These are phyloP conservation scores for Laticauda laticaudata DNA, from an alignment of 2,113 vertebrate species.

Conservation along the genomic window DNA sequence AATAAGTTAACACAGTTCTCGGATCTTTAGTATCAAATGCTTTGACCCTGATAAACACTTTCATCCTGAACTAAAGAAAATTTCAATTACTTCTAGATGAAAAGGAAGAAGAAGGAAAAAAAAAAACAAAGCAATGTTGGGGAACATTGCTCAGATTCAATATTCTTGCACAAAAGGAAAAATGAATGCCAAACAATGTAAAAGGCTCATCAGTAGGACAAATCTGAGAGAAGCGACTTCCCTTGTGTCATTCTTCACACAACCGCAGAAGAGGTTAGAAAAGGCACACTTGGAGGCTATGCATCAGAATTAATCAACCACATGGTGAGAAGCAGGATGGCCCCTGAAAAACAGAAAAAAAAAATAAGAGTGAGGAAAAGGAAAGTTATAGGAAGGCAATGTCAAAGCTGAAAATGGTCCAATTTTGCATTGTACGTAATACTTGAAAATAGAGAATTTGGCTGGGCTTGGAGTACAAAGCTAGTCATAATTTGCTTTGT, in stretches of 20 bases:
- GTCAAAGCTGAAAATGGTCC: constrained; percentile 28
- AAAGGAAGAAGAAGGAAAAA: constrained; percentile 4
- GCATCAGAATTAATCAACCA: constrained; percentile 46
- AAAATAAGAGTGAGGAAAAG: constrained; percentile 5
- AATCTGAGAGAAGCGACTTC: constrained; percentile 60
- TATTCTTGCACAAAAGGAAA: constrained; percentile 49
- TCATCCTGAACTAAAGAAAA: constrained; percentile 62
- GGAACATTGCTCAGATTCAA: constrained; percentile 47
- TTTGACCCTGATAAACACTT: constrained; percentile 65
- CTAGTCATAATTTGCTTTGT: background rate
- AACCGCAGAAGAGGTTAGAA: constrained; percentile 4
- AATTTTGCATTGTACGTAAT: constrained; percentile 10
- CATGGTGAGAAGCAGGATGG: constrained; percentile 8
- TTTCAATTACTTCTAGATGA: constrained; percentile 67
- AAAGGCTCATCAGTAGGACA: constrained; percentile 63
- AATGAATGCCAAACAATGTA: constrained; percentile 47
- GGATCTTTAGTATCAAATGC: constrained; percentile 43
- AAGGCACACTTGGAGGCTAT: constrained; percentile 25
- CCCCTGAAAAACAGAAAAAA: constrained; percentile 1
- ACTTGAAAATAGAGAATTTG: constrained; percentile 26
- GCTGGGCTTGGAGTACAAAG: background rate
- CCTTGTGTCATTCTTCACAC: constrained; percentile 20
- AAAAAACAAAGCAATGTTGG: constrained; percentile 9
- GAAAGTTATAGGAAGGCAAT: constrained; percentile 9
- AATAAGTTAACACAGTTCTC: constrained; percentile 53